Percentiles rank a stretch among this genome's conserved stretches.
Evolutionary conservation across 2,113 vertebrate genomes (phyloP).

Genomic region (Alectura lathami): DNA sequence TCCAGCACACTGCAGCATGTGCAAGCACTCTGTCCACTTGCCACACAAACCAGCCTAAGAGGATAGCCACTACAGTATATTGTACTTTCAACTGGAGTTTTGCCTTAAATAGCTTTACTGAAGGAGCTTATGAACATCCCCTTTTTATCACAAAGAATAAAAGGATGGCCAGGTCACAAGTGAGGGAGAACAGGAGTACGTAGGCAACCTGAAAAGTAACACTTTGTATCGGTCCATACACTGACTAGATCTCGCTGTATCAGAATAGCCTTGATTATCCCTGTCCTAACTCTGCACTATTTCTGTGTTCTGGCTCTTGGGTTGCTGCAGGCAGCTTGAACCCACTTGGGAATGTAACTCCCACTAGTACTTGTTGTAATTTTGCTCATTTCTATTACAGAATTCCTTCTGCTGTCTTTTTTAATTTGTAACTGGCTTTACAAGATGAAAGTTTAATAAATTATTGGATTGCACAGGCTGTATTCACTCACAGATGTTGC

Average conservation of each 20-base stretch:
- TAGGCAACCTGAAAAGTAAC: background rate
- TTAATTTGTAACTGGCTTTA: constrained; percentile 92
- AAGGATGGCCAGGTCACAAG: background rate
- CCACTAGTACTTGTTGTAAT: constrained; percentile 73
- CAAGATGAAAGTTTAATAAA: constrained; percentile 90
- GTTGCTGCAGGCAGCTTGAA: constrained; percentile 87
- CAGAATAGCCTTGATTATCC: constrained; percentile 29
- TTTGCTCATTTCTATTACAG: constrained; percentile 78
- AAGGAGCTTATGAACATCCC: background rate
- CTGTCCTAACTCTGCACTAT: constrained; percentile 68
- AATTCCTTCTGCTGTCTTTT: constrained; percentile 73
- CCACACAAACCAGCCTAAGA: background rate
- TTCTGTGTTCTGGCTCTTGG: constrained; percentile 73
- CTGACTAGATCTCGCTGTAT: background rate
- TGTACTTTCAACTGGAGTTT: background rate
- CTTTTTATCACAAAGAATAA: background rate
- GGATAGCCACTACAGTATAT: background rate
- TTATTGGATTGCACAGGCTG: constrained; percentile 80
- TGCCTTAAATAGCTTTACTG: constrained; percentile 50
- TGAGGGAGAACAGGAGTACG: background rate
- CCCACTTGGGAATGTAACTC: constrained; percentile 78
- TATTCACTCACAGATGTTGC: background rate
- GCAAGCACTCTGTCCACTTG: background rate
- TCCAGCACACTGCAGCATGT: background rate
- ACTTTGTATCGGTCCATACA: background rate